A percentile compares a stretch with the other conserved stretches of the same genome.
phyloP scores from a whole-genome alignment of 1,140 invertebrate genomes.

The Nephotettix cincticeps region DNA sequence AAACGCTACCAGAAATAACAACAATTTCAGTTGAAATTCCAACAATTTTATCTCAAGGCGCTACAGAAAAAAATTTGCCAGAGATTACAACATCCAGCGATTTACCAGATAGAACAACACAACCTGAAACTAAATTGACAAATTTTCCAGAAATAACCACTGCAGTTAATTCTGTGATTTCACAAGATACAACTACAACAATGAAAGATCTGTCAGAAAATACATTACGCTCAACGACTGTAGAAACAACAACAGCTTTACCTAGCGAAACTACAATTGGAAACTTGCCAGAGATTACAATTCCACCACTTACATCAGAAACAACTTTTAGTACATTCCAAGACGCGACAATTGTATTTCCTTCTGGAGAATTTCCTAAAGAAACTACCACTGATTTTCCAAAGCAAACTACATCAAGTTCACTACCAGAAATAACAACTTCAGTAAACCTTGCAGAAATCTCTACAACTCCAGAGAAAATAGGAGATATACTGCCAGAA shows the following conservation, averaged over 20 bases:
- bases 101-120: neutral
- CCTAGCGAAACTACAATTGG: neutral
- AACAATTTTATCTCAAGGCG: constrained; percentile 4
- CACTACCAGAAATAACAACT: constrained; percentile 10
- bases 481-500: no score
- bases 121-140: no score
- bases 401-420: neutral
- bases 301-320: neutral
- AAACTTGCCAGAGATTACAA: neutral
- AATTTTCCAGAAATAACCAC: constrained; percentile 28
- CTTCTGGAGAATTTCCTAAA: constrained; percentile 1
- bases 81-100: neutral
- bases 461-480: no score
- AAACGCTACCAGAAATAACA: constrained; percentile 32
- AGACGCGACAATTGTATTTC: neutral
- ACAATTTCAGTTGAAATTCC: constrained; percentile 4
- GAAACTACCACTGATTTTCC: neutral
- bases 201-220: neutral
- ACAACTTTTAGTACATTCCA: neutral
- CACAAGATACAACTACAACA: no score
- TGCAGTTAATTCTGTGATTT: constrained; percentile 30
- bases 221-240: no score
- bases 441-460: neutral
- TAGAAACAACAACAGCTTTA: constrained; percentile 17
- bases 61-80: constrained; percentile 26